Evolutionary conservation across 2,888 invertebrate species (phyloP), one percentile per base, ranked within the genome.

Genomic region (Drosophila atripex): DNA sequence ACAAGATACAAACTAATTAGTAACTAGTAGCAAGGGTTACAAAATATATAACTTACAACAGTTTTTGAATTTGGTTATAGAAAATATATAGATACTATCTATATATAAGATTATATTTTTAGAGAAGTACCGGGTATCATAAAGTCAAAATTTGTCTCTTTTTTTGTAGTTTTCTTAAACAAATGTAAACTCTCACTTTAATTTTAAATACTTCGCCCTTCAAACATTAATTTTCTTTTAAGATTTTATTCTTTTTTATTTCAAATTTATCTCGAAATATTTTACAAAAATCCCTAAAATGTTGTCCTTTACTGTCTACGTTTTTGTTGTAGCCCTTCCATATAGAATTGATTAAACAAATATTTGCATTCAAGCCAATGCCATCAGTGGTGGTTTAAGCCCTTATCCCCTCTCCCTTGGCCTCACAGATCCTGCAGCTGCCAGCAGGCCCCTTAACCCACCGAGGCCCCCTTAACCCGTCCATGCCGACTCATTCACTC

Each of bases 291-390:
- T 7, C 35, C 35, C n/a, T 35, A 35, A 7, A 14, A 1, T 14
- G 6, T 14, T 7, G 35, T 7, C 35, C 2, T 6, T 14, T 7
- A 35, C 14, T 35, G 35, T 35, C 35, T 6, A 35, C 5, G 35
- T 1, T 35, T 6, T 35, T 35, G 46, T 32, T 14, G 58, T 28
- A 21, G 54, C 43, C 53, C 55, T 43, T 41, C 8, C 64, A 66
- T 66, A 61, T 71, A 65, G 71, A 86, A 82, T 83, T 80, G 80
- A 86, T 80, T 86, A 86, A 86, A 77, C 83, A 79, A 80, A 80
- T 77, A 86, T 86, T 79, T 86, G 80, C 72, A 73, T 72, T 71
- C 39, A 41, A 41, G 39, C 39, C 39, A 41, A 41, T 41, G 39
- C 39, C 39, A 41, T 41, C 39, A 41, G 4, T 69, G 83, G 77